Evolutionary conservation across 2,113 vertebrate genomes (phyloP), one percentile per base, ranked within the genome.

Genomic region (Ailurus styani): DNA sequence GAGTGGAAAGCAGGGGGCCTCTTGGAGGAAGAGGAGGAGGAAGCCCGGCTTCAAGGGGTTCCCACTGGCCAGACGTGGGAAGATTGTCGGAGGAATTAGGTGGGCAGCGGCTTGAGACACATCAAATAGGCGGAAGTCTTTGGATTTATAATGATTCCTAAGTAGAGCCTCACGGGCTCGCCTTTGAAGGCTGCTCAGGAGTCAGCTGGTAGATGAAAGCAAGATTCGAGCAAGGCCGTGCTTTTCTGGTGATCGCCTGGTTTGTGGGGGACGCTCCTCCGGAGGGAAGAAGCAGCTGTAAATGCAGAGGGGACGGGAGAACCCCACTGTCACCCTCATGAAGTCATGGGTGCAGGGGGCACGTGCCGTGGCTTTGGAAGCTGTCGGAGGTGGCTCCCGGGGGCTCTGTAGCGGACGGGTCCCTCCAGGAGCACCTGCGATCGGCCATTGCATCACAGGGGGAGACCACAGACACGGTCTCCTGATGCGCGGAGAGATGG

Each of bases 281-380:
- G 52, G 25, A 12, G 2, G 5, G 45, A 10, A 37, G 79, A 86
- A 17, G 13, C 2, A 0, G n/a, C 21, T 23, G 8, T 15, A 7
- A 18, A 3, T 1, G 5, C 50, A 15, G 60, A 60, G 82, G 52
- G 57, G 6, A 7, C 1, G 23, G 14, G 12, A 1, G 64, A 2
- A 1, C 10, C 17, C 3, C 2, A 0, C 7, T 0, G 14, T 5
- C 40, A 1, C 66, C n/a, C 21, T 13, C 0, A 1, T 5, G 57
- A 37, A 29, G 1, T 6, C 4, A 1, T 1, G 10, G 10, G 27
- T n/a, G 0, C 6, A 3, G 42, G 20, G 10, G 1, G 50, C 4
- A 4, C 57, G 21, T 14, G 0, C 64, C 1, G 1, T 0, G 34
- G 31, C 55, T 4, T 0, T 0, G 7, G 15, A 14, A 45, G 17